Evolutionary conservation across 2,888 invertebrate species (phyloP).

Genomic region (Cartodere bifasciata): DNA sequence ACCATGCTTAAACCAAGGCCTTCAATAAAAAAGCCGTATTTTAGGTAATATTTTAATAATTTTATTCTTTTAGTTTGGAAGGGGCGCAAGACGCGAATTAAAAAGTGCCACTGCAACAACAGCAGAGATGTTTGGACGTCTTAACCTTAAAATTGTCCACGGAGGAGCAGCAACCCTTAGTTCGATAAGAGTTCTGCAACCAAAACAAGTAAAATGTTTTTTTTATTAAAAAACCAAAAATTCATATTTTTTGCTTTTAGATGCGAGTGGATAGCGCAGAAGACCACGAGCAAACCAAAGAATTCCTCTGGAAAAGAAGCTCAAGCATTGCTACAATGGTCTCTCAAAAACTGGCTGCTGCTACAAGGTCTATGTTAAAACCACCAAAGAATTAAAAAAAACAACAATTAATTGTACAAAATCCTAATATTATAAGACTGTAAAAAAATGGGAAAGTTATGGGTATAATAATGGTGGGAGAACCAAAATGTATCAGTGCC

Average conservation of each 20-base stretch:
- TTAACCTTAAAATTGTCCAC: conserved; percentile 63
- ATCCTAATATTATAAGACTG: too few species aligned
- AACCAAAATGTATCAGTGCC: too few species aligned
- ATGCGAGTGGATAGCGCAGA: conserved; percentile 71
- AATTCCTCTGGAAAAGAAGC: conserved; percentile 72
- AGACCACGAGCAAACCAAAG: conserved; percentile 72
- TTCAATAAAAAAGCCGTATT: too few species aligned
- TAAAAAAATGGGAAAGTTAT: too few species aligned
- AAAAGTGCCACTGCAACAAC: conserved; percentile 81
- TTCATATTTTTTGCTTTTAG: conserved; percentile 34
- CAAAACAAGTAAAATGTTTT: conserved; percentile 48
- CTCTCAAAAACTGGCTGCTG: conserved; percentile 60
- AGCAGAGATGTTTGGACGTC: conserved; percentile 71
- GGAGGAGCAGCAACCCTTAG: conserved; percentile 73
- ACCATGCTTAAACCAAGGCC: too few species aligned
- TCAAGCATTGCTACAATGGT: conserved; percentile 75
- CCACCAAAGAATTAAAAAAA: conserved; percentile 37
- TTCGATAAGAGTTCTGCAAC: conserved; percentile 74
- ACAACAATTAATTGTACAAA: too few species aligned
- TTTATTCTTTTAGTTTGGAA: conserved; percentile 60
- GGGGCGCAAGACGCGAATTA: conserved; percentile 66
- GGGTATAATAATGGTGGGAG: too few species aligned
- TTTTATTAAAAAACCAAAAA: neutral
- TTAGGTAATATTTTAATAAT: too few species aligned
- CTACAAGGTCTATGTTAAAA: conserved; percentile 46